phyloP scores from a whole-genome alignment of 2,888 invertebrate species.

The Meandrusa payeni region DNA sequence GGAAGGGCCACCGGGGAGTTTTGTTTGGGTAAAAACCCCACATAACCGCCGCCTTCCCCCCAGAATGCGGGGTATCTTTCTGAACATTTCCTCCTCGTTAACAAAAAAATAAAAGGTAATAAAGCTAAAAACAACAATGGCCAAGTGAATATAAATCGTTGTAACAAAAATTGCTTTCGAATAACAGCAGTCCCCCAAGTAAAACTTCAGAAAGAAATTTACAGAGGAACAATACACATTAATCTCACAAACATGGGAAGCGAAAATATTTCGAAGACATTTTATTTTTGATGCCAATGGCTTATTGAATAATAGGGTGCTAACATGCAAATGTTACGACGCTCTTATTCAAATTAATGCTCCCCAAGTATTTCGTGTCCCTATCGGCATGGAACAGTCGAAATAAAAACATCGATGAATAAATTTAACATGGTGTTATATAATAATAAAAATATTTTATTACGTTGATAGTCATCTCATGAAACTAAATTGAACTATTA shows the following conservation, averaged over 20 bases:
- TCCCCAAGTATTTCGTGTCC: constrained; percentile 22
- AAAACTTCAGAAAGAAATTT: constrained; percentile 21
- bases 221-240: constrained; percentile 25
- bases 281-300: constrained; percentile 26
- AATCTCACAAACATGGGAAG: constrained; percentile 21
- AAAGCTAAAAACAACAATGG: constrained; percentile 4
- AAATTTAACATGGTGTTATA: constrained; percentile 17
- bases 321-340: constrained; percentile 26
- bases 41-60: too few relatives aligned
- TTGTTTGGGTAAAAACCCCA: too few relatives aligned
- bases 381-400: constrained; percentile 20
- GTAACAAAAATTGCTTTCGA: constrained; percentile 18
- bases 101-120: too few relatives aligned
- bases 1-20: too few relatives aligned
- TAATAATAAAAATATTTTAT: constrained; percentile 16
- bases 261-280: constrained; percentile 25
- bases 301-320: constrained; percentile 25
- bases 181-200: constrained; percentile 18
- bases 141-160: constrained; percentile 20
- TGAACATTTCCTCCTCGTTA: too few relatives aligned
- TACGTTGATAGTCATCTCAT: not conserved
- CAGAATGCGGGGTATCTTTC: too few relatives aligned
- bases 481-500: constrained; percentile 3
- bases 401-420: constrained; percentile 25
- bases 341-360: constrained; percentile 26